Percentiles rank a stretch among this genome's conserved stretches.
These are phyloP conservation scores for Hydrolagus affinis DNA, from an alignment of 2,113 vertebrate species.

Conservation along the genomic window DNA sequence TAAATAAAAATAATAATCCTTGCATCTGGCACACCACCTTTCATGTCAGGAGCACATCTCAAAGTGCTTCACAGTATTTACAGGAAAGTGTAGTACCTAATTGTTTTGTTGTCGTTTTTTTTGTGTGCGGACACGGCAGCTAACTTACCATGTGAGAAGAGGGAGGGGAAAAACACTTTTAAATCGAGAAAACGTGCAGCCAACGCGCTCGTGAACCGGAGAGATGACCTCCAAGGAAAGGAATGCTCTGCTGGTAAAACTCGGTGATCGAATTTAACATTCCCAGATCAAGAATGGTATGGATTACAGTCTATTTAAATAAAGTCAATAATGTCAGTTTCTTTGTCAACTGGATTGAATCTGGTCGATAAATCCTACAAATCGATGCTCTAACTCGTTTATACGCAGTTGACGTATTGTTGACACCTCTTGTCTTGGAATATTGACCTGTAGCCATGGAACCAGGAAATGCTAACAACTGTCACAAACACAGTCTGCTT, in stretches of 20 bases:
- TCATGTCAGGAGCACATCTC: too few relatives aligned
- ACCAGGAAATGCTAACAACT: neutral
- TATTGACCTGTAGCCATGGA: neutral
- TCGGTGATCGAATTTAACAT: neutral
- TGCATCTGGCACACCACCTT: too few relatives aligned
- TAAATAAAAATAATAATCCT: too few relatives aligned
- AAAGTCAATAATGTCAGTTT: neutral
- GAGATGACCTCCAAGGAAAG: too few relatives aligned
- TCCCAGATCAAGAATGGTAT: neutral
- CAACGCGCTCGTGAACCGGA: too few relatives aligned
- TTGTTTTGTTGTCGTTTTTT: too few relatives aligned
- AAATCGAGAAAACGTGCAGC: too few relatives aligned
- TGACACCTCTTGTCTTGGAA: neutral
- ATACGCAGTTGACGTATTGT: neutral
- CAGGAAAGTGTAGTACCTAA: too few relatives aligned
- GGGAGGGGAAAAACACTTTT: too few relatives aligned
- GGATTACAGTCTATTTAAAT: neutral
- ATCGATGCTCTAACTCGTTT: neutral
- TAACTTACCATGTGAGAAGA: too few relatives aligned
- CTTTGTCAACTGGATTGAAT: neutral
- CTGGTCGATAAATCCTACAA: neutral
- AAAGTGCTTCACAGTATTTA: too few relatives aligned
- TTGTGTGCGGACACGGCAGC: too few relatives aligned
- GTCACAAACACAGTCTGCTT: neutral
- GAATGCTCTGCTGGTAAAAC: neutral